phyloP scores from a whole-genome alignment of 2,888 invertebrate species.

The Adelognathus sp. region DNA sequence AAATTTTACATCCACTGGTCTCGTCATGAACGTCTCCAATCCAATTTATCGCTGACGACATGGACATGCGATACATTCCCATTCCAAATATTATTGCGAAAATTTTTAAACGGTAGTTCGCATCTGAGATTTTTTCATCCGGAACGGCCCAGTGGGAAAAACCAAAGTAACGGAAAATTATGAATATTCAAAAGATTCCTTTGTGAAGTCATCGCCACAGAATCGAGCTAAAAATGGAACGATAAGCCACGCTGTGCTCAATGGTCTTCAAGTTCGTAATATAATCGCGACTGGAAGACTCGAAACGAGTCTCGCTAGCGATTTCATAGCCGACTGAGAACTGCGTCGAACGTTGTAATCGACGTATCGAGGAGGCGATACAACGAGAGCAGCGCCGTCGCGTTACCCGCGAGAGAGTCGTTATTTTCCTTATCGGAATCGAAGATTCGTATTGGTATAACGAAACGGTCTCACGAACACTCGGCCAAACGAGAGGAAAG shows the following conservation, averaged over 20 bases:
- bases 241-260: background rate
- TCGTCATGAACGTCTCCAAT: no score
- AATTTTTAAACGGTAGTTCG: no score
- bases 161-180: no score
- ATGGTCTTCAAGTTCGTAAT: background rate
- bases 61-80: no score
- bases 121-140: no score
- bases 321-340: background rate
- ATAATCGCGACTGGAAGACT: background rate
- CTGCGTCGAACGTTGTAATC: constrained; percentile 37
- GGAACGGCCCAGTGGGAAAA: no score
- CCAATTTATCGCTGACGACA: no score
- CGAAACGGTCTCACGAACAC: background rate
- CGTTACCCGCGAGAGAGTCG: constrained; percentile 6
- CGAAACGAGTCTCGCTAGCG: background rate
- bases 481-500: constrained; percentile 3
- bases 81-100: no score
- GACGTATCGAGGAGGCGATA: constrained; percentile 45
- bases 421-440: constrained; percentile 38
- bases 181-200: background rate
- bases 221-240: background rate
- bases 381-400: constrained; percentile 19
- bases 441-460: constrained; percentile 13
- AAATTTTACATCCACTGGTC: no score
- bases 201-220: background rate